phyloP scores from a whole-genome alignment of 2,113 vertebrate species.

The Merops nubicus region DNA sequence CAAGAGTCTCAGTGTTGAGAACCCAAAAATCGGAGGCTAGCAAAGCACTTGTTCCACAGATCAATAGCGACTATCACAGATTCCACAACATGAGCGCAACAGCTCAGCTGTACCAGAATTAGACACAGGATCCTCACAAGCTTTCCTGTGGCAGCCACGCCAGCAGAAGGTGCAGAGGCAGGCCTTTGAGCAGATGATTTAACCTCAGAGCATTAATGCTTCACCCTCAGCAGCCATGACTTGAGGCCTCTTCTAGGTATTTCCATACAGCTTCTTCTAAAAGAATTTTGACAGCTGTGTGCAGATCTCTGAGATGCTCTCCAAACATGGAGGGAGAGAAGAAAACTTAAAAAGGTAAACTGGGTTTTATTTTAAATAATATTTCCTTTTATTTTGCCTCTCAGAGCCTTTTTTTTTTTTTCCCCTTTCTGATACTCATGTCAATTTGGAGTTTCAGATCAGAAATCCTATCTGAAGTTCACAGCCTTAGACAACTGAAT shows the following conservation, averaged over 20 bases:
- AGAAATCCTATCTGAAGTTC: background rate
- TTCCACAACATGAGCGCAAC: background rate
- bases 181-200: background rate
- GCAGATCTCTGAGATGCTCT: background rate
- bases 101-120: background rate
- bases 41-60: background rate
- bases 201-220: background rate
- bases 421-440: background rate
- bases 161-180: background rate
- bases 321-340: background rate
- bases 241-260: background rate
- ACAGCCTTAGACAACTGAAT: background rate
- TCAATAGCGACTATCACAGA: background rate
- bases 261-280: background rate
- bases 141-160: background rate
- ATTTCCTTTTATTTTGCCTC: background rate
- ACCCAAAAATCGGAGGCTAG: background rate
- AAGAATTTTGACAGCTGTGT: background rate
- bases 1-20: background rate
- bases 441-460: background rate
- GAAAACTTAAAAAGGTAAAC: background rate
- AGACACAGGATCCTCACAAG: background rate
- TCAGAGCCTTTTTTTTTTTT: background rate
- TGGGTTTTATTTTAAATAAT: background rate
- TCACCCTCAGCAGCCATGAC: background rate